Evolutionary conservation across 2,113 vertebrate genomes (phyloP), one percentile per base, ranked within the genome.

Genomic region (Hiodon alosoides): DNA sequence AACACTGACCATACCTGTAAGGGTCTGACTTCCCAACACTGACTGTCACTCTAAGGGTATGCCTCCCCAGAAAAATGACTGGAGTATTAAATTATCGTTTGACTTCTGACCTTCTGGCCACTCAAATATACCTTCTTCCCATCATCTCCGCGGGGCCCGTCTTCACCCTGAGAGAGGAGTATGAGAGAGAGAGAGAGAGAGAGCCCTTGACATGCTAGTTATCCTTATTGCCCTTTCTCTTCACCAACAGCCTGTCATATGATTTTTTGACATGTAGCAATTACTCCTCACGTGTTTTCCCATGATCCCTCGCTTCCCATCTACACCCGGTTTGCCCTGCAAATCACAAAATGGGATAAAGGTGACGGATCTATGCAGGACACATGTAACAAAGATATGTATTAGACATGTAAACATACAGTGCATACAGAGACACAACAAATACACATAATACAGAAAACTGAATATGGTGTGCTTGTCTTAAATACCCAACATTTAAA

Each of bases 271-370:
- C 51, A 77, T 11, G 62, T 48, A 54, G 10, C 7, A 74, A 48
- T 46, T 31, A 6, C 0, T 54, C n/a, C 88, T 83, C 78, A 92
- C 92, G 76, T 91, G 85, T 79, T 88, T 91, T 77, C 87, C 92
- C 31, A 87, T 47, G 64, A 84, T 64, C 71, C 91, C 92, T 61
- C 90, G 86, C 79, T 93, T 93, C 48, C 92, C 92, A 55, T 92
- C 92, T 14, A 86, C 79, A 69, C 90, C 90, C 66, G 91, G 75
- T 81, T 83, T 88, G 17, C 92, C 92, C 91, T 93, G 75, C 2
- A 70, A 54, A 83, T 53, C 46, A 54, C 75, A 9, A 79, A 5
- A 4, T 78, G 48, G 71, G 77, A 50, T 62, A 13, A 71, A 14
- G 70, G 9, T 3, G 57, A 58, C 5, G 9, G 1, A 59, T 8